Conservation (phyloP, 2,797 vertebrate genomes). For the Brachyalestes nurse region DNA sequence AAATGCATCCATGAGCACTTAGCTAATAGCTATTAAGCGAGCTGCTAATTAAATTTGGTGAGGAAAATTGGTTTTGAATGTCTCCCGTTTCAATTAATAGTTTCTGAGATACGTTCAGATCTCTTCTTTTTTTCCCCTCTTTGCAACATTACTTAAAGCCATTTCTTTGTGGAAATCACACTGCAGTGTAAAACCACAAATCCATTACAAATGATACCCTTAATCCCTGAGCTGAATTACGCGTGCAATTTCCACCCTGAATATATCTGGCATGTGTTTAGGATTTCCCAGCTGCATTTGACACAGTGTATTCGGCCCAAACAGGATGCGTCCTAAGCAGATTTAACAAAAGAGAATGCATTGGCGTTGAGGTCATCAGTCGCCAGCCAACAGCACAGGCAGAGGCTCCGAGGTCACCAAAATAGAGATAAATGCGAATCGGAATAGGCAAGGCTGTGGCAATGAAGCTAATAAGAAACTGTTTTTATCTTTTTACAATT, state of each 20-base stretch:
- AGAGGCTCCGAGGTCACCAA: conserved; percentile 80
- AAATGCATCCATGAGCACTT: conserved; percentile 76
- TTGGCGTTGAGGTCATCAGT: conserved; percentile 83
- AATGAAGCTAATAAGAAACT: conserved; percentile 92
- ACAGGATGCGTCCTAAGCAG: conserved; percentile 79
- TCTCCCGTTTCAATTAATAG: conserved; percentile 82
- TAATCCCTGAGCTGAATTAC: conserved; percentile 80
- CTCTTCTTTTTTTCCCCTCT: conserved; percentile 65
- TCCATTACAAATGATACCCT: conserved; percentile 77
- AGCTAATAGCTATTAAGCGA: conserved; percentile 79
- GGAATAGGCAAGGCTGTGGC: conserved; percentile 80
- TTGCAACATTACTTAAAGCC: conserved; percentile 76
- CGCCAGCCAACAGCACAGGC: conserved; percentile 64
- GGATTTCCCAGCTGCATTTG: conserved; percentile 60
- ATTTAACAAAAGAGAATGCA: conserved; percentile 82
- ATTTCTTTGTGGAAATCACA: conserved; percentile 82
- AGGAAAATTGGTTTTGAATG: conserved; percentile 77
- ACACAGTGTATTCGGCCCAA: conserved; percentile 68
- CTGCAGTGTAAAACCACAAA: conserved; percentile 77
- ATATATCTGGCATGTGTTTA: conserved; percentile 65
- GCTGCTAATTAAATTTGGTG: conserved; percentile 80
- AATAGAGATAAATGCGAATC: conserved; percentile 88
- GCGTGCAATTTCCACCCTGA: conserved; percentile 76
- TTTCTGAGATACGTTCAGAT: conserved; percentile 78
- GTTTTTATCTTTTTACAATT: conserved; percentile 90